These are phyloP conservation scores for Pygocentrus nattereri DNA, from an alignment of 2,797 vertebrate genomes.

Conservation along the genomic window DNA sequence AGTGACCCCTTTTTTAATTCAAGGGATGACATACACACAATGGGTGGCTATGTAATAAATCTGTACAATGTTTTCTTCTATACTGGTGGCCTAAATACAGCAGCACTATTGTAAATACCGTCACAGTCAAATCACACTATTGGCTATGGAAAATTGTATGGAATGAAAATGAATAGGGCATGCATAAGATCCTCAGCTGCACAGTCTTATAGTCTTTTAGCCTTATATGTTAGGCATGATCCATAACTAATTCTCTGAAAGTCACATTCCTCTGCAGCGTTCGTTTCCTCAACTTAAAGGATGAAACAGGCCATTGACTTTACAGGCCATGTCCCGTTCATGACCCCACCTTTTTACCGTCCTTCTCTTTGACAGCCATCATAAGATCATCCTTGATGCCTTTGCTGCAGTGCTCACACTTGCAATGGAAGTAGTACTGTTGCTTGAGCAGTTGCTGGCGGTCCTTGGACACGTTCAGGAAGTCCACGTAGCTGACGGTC, in stretches of 20 bases:
- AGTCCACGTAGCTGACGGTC: conserved; percentile 92
- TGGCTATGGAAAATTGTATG: background rate
- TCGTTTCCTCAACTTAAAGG: background rate
- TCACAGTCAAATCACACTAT: background rate
- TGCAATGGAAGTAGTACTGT: conserved; percentile 90
- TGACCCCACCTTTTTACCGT: conserved; percentile 79
- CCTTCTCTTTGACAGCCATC: conserved; percentile 76
- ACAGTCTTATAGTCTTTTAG: too few relatives aligned
- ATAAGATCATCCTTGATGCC: conserved; percentile 88
- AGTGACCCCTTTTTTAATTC: too few relatives aligned
- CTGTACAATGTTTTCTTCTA: background rate
- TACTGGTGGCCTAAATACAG: background rate
- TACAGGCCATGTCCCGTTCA: background rate
- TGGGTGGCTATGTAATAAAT: conserved; percentile 1
- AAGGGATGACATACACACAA: too few relatives aligned
- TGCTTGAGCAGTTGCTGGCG: conserved; percentile 85
- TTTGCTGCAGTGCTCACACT: conserved; percentile 87
- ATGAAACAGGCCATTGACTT: background rate
- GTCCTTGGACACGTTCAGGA: conserved; percentile 86
- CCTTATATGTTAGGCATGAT: background rate
- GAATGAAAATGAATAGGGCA: background rate
- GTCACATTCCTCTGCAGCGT: too few relatives aligned
- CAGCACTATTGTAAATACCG: background rate
- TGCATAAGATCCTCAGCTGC: too few relatives aligned
- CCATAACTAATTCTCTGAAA: background rate